A percentile compares a stretch with the other conserved stretches of the same genome.
These are phyloP conservation scores for Rhinoraja longicauda DNA, from an alignment of 2,797 vertebrate genomes.

Conservation along the genomic window DNA sequence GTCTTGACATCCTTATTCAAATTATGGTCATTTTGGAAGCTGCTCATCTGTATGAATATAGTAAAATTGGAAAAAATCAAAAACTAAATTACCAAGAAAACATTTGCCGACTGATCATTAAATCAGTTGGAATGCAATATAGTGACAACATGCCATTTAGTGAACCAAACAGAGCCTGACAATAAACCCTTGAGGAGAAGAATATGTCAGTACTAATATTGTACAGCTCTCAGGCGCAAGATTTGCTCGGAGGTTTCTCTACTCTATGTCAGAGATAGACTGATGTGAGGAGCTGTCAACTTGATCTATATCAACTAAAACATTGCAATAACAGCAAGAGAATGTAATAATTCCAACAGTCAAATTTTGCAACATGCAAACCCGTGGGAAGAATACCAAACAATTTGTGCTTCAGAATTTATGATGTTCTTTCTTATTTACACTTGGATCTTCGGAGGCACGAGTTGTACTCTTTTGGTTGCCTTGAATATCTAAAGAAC, in stretches of 20 bases:
- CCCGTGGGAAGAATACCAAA: background rate
- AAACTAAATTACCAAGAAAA: background rate
- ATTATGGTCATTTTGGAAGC: background rate
- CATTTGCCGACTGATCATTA: conserved; percentile 44
- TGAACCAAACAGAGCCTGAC: conserved; percentile 45
- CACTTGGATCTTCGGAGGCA: conserved; percentile 39
- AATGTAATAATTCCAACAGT: conserved; percentile 33
- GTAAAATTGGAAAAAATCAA: rapidly evolving
- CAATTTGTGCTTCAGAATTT: background rate
- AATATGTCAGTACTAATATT: conserved; percentile 44
- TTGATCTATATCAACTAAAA: conserved; percentile 19
- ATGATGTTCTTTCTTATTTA: conserved; percentile 40
- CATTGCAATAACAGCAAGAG: conserved; percentile 38
- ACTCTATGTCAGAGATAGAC: conserved; percentile 38
- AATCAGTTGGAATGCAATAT: conserved; percentile 40
- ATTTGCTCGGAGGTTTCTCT: conserved; percentile 43
- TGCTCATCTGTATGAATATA: background rate
- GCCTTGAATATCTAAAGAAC: background rate
- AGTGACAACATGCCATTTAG: conserved; percentile 43
- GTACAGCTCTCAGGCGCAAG: conserved; percentile 37
- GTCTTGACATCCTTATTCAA: background rate
- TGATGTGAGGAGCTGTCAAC: conserved; percentile 40
- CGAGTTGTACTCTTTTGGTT: background rate
- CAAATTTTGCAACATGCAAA: background rate
- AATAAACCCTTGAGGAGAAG: conserved; percentile 38